Conservation (phyloP, 2,113 vertebrate genomes). For the Mellivora capensis region DNA sequence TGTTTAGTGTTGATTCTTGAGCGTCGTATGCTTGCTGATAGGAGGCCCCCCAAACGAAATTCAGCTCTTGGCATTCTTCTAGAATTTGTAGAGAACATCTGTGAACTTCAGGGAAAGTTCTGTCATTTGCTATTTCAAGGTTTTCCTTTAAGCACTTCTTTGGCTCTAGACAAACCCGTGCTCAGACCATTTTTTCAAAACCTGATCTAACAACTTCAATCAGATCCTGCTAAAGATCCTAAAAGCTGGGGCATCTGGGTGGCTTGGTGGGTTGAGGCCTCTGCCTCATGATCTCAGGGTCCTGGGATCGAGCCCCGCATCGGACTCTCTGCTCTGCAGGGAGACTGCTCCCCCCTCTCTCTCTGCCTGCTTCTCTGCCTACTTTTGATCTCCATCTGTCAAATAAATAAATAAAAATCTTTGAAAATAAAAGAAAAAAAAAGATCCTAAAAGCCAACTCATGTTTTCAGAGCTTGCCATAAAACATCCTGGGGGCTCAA, state of each 20-base stretch:
- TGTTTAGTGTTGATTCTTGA: slow-evolving; percentile 38
- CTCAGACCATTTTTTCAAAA: background rate
- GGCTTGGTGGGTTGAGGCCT: too few relatives aligned
- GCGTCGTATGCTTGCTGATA: slow-evolving; percentile 16
- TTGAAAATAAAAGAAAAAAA: background rate
- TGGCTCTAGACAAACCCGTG: background rate
- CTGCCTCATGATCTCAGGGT: too few relatives aligned
- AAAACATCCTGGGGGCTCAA: background rate
- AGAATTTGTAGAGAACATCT: slow-evolving; percentile 41
- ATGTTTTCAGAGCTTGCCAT: background rate
- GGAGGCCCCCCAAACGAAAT: background rate
- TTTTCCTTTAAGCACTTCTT: slow-evolving; percentile 1
- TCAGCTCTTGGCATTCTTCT: slow-evolving; percentile 1
- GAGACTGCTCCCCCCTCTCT: too few relatives aligned
- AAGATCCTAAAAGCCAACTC: background rate
- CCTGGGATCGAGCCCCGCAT: too few relatives aligned
- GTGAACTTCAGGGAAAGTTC: background rate
- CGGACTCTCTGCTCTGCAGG: too few relatives aligned
- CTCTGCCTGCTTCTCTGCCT: too few relatives aligned
- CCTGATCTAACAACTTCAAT: background rate
- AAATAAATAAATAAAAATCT: too few relatives aligned
- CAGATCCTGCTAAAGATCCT: background rate
- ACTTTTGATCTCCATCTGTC: too few relatives aligned
- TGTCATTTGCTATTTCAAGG: background rate
- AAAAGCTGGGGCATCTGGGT: too few relatives aligned